phyloP scores from a whole-genome alignment of 2,888 invertebrate species.

The Ennomos erosarius region DNA sequence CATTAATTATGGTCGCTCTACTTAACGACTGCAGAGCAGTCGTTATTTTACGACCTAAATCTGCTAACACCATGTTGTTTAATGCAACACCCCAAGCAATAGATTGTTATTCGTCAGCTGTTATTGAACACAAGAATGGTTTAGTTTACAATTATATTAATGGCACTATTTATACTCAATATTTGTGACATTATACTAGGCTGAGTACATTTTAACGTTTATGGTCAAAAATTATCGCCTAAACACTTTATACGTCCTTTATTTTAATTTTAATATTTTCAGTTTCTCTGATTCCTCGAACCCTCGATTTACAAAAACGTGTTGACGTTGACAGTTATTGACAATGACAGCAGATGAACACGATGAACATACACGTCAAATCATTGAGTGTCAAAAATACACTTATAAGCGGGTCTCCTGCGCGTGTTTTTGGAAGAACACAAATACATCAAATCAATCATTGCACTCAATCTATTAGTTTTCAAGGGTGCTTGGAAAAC shows the following conservation, averaged over 20 bases:
- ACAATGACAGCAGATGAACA: conserved; percentile 59
- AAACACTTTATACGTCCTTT: conserved; percentile 19
- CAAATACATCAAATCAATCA: too few relatives aligned
- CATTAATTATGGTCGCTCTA: conserved; percentile 99
- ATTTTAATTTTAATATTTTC: conserved; percentile 26
- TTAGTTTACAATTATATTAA: conserved; percentile 22
- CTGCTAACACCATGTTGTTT: conserved; percentile 99
- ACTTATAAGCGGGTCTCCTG: too few relatives aligned
- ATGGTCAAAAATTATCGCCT: conserved; percentile 1
- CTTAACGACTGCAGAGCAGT: conserved; percentile 98
- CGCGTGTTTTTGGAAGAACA: too few relatives aligned
- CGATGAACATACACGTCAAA: conserved; percentile 53
- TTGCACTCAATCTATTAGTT: too few relatives aligned
- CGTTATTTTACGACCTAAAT: conserved; percentile 99
- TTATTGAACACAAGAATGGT: conserved; percentile 37
- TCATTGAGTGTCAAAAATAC: too few relatives aligned
- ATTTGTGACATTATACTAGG: conserved; percentile 49
- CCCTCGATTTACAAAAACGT: conserved; percentile 16
- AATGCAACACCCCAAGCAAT: conserved; percentile 42
- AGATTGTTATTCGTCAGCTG: conserved; percentile 52
- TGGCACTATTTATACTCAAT: conserved; percentile 19
- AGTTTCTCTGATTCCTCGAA: conserved; percentile 6
- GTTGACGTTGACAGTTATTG: conserved; percentile 34
- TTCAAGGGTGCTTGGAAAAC: too few relatives aligned
- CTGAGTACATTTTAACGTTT: conserved; percentile 21